Conservation (phyloP, 2,797 vertebrate species). For the Rhyacichthys aspro region DNA sequence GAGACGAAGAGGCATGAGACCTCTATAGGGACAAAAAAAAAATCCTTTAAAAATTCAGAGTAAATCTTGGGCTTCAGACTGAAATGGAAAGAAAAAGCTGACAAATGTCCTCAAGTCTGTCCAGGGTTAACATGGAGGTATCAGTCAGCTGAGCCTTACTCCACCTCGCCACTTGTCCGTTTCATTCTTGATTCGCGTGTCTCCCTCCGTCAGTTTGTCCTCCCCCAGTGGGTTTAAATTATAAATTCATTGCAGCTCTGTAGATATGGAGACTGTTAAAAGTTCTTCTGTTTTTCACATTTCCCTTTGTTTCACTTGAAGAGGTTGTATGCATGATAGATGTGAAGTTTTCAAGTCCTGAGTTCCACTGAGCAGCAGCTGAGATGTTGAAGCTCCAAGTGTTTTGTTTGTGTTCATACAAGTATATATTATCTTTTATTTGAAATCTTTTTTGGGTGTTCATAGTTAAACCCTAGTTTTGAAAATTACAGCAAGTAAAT, state of each 20-base stretch:
- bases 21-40: constrained; percentile 49
- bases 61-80: constrained; percentile 59
- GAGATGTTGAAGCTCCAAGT: constrained; percentile 94
- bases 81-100: constrained; percentile 44
- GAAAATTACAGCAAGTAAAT: constrained; percentile 83
- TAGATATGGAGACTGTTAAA: constrained; percentile 41
- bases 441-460: constrained; percentile 83
- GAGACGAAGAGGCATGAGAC: constrained; percentile 7
- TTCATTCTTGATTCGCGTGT: constrained; percentile 24
- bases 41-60: constrained; percentile 17
- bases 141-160: constrained; percentile 54
- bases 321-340: constrained; percentile 56
- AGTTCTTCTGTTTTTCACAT: constrained; percentile 39
- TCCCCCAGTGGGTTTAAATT: constrained; percentile 36
- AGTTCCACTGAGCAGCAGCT: constrained; percentile 98
- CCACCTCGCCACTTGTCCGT: constrained; percentile 20
- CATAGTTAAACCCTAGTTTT: constrained; percentile 74
- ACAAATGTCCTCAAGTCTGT: constrained; percentile 82
- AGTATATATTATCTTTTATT: constrained; percentile 84
- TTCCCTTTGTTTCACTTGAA: constrained; percentile 64
- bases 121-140: constrained; percentile 75
- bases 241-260: constrained; percentile 49
- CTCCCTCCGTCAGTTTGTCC: constrained; percentile 23
- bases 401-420: constrained; percentile 74
- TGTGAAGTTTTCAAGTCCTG: constrained; percentile 89